Evolutionary conservation across 2,113 vertebrate species (phyloP), one percentile per base, ranked within the genome.

Genomic region (Archocentrus centrarchus): DNA sequence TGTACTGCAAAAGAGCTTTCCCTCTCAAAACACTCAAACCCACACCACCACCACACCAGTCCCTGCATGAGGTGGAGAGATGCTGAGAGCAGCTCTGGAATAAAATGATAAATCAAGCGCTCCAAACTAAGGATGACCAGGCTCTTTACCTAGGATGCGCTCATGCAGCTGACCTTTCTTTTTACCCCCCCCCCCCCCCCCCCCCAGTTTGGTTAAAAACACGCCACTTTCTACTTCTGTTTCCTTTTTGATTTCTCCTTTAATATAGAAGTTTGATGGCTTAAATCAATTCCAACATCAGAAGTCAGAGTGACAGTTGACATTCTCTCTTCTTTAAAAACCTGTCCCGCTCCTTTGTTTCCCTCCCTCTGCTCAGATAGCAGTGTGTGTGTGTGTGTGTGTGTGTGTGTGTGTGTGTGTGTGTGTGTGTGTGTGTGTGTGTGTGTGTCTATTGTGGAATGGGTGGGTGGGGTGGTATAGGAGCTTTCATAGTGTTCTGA

Each of bases 271-370:
- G 89, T 93, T 91, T 93, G 95, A 95, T 93, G 92, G 92, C 93
- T 93, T 59, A 63, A 44, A 75, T 94, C 92, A 94, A 96, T 96
- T 96, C 86, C 82, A 50, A 70, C 90, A 64, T 93, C 90, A 70
- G 85, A 87, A 88, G 87, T 60, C 79, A 94, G 95, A 96, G 90
- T 96, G 95, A 96, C 96, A 96, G 96, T 95, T 96, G 95, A 96
- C 96, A 96, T 96, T 96, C 95, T 95, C 93, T 84, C 88, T 94
- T 93, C 88, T 95, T 94, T 94, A 91, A 95, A 94, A 94, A 83
- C 82, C 92, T 77, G 86, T 94, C 92, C 92, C 92, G 62, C 82
- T 91, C 88, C 85, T 95, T 94, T 95, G 85, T 93, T 93, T 92
- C 92, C 91, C 27, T 83, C 37, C 44, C 82, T 90, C 85, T 81